A percentile compares a stretch with the other conserved stretches of the same genome.
These are phyloP conservation scores for Branchellion lobata DNA, from an alignment of 2,888 invertebrate genomes.

Conservation along the genomic window DNA sequence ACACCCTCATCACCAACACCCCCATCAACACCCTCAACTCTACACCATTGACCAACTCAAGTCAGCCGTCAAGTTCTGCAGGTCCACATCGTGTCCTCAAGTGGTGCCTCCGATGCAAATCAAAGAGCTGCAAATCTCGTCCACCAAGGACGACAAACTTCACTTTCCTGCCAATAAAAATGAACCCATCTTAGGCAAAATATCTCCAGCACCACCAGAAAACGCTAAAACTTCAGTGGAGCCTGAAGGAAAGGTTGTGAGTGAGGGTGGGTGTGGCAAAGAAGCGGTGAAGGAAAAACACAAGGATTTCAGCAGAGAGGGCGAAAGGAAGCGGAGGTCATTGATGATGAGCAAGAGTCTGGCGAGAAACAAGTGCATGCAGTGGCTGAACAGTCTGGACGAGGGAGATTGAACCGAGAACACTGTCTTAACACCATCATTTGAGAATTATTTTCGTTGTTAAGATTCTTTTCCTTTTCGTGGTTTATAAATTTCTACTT, in stretches of 20 bases:
- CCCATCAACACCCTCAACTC: neutral
- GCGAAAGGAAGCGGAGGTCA: constrained; percentile 15
- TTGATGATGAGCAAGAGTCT: constrained; percentile 35
- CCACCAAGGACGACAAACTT: neutral
- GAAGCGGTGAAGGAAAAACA: neutral
- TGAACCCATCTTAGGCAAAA: neutral
- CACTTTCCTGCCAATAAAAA: neutral
- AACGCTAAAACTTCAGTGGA: constrained; percentile 4
- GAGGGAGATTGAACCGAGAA: constrained; percentile 41
- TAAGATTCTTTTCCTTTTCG: too few species aligned
- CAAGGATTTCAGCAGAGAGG: constrained; percentile 14
- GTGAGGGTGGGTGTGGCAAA: neutral
- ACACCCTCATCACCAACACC: too few species aligned
- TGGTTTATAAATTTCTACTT: too few species aligned
- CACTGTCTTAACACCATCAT: too few species aligned
- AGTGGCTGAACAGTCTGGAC: constrained; percentile 48
- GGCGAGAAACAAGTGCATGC: constrained; percentile 46
- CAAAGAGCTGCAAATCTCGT: neutral
- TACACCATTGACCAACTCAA: constrained; percentile 1
- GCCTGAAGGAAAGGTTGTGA: neutral
- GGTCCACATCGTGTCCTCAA: constrained; percentile 47
- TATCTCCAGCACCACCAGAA: constrained; percentile 1
- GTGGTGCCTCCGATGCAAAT: constrained; percentile 28
- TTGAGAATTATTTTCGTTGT: too few species aligned
- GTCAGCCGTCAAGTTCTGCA: constrained; percentile 3